Base-by-base conservation (phyloP, 1,140 invertebrate species). In the Maconellicoccus hirsutus region DNA sequence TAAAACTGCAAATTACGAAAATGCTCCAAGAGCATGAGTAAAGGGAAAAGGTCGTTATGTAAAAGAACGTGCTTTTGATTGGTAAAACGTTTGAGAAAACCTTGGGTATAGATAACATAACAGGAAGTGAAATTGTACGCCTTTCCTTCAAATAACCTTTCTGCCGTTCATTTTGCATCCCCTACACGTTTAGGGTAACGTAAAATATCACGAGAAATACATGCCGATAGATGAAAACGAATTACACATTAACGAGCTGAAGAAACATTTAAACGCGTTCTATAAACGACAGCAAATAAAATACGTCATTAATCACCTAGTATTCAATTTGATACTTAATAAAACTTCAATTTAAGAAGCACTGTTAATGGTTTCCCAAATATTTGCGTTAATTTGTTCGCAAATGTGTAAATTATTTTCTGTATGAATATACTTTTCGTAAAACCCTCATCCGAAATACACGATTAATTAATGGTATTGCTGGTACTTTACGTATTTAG, bases 151-250 rank as follows among this genome's bases (percentile, higher is more conserved):
- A 52, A 52, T 52, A 52, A 52, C 42, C 42, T 52, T 19, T 16
- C n/a, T 52, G n/a, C 2, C 4, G 42, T 52, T 52, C 42, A 19
- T 19, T 16, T 16, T 16, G 16, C 42, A 52, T 52, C 42, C 42
- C 42, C 16, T 52, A 52, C 2, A 52, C n/a, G n/a, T 52, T 52
- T 52, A 52, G 42, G 42, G 42, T 52, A 52, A 52, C 42, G 42
- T 16, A 8, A 52, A 52, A 52, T 52, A 52, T 52, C 42, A 52
- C 42, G 16, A 52, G 42, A 52, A 52, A 52, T 52, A 52, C 42
- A 52, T 52, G 42, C 42, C 42, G 42, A 52, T 52, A 52, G 42
- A 52, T 52, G 42, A 52, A 52, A 52, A 52, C 42, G 42, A 52
- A 52, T 52, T 52, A 52, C 42, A 52, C 4, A 52, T 52, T 52